Conservation (phyloP, 2,888 invertebrate species). For the Diaperis boleti region DNA sequence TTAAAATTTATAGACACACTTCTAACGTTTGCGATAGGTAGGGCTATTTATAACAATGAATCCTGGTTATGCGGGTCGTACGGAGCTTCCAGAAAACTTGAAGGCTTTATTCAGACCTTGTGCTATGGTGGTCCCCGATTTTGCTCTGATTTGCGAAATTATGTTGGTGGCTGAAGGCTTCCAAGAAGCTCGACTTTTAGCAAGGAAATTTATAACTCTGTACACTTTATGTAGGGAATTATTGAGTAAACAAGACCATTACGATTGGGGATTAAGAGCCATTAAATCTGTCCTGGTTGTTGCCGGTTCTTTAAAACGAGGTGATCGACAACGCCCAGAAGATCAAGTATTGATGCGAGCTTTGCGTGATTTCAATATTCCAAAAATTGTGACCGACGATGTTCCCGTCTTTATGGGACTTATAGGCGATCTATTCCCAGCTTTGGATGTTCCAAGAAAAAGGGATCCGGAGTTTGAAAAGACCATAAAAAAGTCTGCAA, state of each 20-base stretch:
- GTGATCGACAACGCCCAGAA: constrained; percentile 82
- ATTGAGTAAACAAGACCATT: constrained; percentile 95
- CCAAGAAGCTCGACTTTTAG: constrained; percentile 89
- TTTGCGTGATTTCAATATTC: constrained; percentile 92
- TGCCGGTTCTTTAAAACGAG: constrained; percentile 89
- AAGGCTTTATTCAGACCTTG: constrained; percentile 85
- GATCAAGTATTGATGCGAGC: constrained; percentile 96
- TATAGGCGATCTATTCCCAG: constrained; percentile 93
- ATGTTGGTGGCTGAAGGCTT: constrained; percentile 97
- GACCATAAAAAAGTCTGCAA: constrained; percentile 79
- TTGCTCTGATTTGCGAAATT: constrained; percentile 95
- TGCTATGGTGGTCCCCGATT: constrained; percentile 98
- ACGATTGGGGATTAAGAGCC: constrained; percentile 96
- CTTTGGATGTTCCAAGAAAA: constrained; percentile 91
- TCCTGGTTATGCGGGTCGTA: constrained; percentile 94
- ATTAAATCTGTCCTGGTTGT: constrained; percentile 96
- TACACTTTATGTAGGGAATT: constrained; percentile 92
- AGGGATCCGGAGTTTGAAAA: constrained; percentile 87
- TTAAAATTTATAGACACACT: background rate
- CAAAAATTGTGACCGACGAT: constrained; percentile 94
- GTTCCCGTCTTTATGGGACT: constrained; percentile 93
- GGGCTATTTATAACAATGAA: constrained; percentile 98
- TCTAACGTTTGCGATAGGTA: constrained; percentile 59
- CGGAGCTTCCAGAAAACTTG: constrained; percentile 88
- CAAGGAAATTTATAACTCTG: constrained; percentile 93